phyloP scores from a whole-genome alignment of 2,113 vertebrate genomes.

The Cyprinus carpio region DNA sequence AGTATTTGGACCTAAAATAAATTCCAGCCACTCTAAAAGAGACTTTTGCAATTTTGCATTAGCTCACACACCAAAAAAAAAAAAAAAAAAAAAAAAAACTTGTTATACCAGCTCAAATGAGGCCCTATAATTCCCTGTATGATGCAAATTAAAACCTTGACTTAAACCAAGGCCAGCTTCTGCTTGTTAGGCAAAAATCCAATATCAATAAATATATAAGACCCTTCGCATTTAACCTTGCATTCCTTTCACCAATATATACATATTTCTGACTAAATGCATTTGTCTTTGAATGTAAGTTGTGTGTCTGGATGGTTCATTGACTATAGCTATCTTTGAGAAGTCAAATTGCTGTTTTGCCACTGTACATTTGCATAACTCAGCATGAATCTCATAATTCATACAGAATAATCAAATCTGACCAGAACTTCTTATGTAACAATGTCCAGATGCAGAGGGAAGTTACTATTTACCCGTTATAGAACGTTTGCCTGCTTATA shows the following conservation, averaged over 20 bases:
- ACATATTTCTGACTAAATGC: constrained; percentile 27
- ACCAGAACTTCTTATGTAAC: constrained; percentile 4
- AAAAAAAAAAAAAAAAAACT: too few relatives aligned
- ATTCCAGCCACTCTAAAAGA: too few relatives aligned
- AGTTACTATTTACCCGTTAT: background rate
- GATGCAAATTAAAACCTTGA: too few relatives aligned
- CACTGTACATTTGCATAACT: constrained; percentile 41
- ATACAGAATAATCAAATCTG: constrained; percentile 26
- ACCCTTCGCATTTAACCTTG: constrained; percentile 14
- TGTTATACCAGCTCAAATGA: background rate
- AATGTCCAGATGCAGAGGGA: background rate
- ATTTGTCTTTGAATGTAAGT: constrained; percentile 18
- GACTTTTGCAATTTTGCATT: too few relatives aligned
- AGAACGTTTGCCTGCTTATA: constrained; percentile 45
- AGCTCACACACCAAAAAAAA: too few relatives aligned
- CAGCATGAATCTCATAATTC: constrained; percentile 22
- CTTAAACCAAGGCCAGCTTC: too few relatives aligned
- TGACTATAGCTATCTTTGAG: constrained; percentile 22
- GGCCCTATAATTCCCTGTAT: background rate
- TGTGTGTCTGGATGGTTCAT: constrained; percentile 1
- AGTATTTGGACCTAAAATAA: background rate
- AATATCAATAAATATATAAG: too few relatives aligned
- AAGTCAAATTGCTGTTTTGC: constrained; percentile 49
- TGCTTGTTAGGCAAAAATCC: too few relatives aligned
- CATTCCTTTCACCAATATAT: constrained; percentile 39